These are phyloP conservation scores for Sitta europaea DNA, from an alignment of 2,113 vertebrate genomes.

Conservation along the genomic window DNA sequence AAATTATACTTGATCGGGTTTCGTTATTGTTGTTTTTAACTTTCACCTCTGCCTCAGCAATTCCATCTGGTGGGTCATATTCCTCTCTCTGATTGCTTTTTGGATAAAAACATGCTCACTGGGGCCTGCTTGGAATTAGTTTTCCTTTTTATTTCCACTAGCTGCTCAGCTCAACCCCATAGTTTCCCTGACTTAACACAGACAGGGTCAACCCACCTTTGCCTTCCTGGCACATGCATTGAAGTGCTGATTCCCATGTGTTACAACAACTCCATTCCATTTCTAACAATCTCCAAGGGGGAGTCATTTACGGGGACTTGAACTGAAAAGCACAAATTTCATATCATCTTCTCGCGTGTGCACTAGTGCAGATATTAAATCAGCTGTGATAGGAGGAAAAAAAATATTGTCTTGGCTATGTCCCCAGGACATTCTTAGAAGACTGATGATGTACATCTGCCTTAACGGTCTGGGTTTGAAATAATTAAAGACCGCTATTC, in stretches of 20 bases:
- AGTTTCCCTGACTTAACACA: neutral
- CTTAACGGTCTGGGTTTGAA: neutral
- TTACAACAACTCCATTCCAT: conserved; percentile 20
- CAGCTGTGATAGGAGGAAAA: neutral
- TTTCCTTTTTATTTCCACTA: conserved; percentile 60
- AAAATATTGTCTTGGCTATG: neutral
- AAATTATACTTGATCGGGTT: conserved; percentile 30
- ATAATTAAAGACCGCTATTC: conserved; percentile 23
- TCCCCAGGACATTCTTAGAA: conserved; percentile 45
- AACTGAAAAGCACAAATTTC: conserved; percentile 9
- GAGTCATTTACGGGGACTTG: conserved; percentile 15
- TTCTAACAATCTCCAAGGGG: neutral
- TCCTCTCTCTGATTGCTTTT: conserved; percentile 60
- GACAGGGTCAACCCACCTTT: conserved; percentile 14
- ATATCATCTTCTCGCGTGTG: neutral
- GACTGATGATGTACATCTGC: conserved; percentile 32
- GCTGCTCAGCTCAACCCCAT: neutral
- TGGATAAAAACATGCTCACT: conserved; percentile 67
- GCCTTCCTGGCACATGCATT: conserved; percentile 14
- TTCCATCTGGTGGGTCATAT: conserved; percentile 64
- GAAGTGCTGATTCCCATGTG: neutral
- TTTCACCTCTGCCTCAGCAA: conserved; percentile 57
- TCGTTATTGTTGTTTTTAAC: conserved; percentile 42
- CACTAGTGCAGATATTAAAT: conserved; percentile 24
- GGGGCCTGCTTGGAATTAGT: conserved; percentile 60